Percentiles rank a stretch among this genome's conserved stretches.
Evolutionary conservation across 2,888 invertebrate species (phyloP).

Genomic region (Agriopis aurantiaria): DNA sequence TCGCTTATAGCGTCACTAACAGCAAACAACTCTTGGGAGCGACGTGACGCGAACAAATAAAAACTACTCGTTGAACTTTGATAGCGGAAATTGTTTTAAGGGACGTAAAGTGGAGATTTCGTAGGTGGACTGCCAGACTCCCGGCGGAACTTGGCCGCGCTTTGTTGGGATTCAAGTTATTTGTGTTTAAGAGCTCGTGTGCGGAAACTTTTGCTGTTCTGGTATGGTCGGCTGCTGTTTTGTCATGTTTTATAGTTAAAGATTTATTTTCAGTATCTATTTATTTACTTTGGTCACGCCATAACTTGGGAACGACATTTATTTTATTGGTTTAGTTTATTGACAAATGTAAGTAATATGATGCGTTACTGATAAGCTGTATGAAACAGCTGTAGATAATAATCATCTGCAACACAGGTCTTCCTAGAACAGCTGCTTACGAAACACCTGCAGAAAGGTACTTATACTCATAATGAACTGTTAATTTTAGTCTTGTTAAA

Average conservation of each 20-base stretch:
- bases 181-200: slow-evolving; percentile 37
- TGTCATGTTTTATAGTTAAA: not conserved
- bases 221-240: not conserved
- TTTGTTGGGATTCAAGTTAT: slow-evolving; percentile 47
- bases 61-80: slow-evolving; percentile 73
- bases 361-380: too few species aligned
- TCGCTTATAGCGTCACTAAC: slow-evolving; percentile 74
- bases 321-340: too few species aligned
- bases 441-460: too few species aligned
- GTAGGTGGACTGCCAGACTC: slow-evolving; percentile 59
- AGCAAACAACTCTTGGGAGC: slow-evolving; percentile 72
- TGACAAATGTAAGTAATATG: too few species aligned
- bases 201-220: not conserved
- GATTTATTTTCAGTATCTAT: too few species aligned
- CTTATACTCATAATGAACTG: too few species aligned
- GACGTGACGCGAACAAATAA: slow-evolving; percentile 76
- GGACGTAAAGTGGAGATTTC: slow-evolving; percentile 69
- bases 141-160: slow-evolving; percentile 50
- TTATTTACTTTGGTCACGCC: too few species aligned
- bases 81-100: slow-evolving; percentile 78
- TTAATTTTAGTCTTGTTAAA: too few species aligned
- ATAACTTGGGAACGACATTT: too few species aligned
- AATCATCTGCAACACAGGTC: too few species aligned
- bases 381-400: too few species aligned
- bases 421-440: too few species aligned